These are phyloP conservation scores for Siphamia tubifer DNA, from an alignment of 2,113 vertebrate species.

Conservation along the genomic window DNA sequence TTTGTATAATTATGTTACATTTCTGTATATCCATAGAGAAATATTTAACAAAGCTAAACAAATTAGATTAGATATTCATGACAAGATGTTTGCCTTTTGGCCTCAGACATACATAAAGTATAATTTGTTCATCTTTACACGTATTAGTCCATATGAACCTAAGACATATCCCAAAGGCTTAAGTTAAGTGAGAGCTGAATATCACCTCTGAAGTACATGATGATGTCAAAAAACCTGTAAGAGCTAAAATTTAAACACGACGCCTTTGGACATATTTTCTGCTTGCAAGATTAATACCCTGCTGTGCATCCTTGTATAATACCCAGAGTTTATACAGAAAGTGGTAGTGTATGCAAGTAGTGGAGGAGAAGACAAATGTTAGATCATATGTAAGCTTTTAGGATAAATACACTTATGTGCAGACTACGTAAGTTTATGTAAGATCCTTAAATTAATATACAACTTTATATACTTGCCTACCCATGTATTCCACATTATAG, in stretches of 20 bases:
- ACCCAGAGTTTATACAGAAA: neutral
- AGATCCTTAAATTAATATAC: neutral
- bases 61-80: too few relatives aligned
- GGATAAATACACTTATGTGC: neutral
- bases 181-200: neutral
- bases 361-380: neutral
- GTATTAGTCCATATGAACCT: neutral
- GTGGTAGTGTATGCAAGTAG: neutral
- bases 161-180: constrained; percentile 1
- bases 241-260: neutral
- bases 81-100: neutral
- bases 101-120: constrained; percentile 12
- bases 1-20: too few relatives aligned
- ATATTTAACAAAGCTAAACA: neutral
- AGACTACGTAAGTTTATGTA: neutral
- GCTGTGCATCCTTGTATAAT: neutral
- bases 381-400: neutral
- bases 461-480: neutral
- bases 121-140: neutral
- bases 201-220: neutral
- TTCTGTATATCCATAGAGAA: too few relatives aligned
- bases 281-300: neutral
- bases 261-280: constrained; percentile 1
- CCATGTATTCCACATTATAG: neutral
- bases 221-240: neutral